A percentile compares a stretch with the other conserved stretches of the same genome.
Conservation (phyloP, 1,140 invertebrate species). For the Drosophila kohkoa region DNA sequence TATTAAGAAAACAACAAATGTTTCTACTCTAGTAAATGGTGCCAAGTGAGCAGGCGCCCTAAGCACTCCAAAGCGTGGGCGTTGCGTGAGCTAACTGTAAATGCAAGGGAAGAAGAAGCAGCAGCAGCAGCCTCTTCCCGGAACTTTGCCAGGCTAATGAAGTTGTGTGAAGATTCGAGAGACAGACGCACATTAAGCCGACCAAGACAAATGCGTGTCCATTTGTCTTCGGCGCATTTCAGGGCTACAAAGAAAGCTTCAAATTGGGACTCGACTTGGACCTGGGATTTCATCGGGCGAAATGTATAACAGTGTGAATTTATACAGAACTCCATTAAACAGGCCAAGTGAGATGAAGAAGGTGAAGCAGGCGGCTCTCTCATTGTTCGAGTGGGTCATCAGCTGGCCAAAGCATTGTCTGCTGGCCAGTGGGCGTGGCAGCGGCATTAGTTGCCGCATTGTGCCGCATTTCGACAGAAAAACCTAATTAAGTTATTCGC, state of each 20-base stretch:
- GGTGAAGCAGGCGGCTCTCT: no score
- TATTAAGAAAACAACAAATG: not conserved
- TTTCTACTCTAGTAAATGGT: not conserved
- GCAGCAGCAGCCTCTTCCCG: constrained; percentile 37
- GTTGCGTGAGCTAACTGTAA: constrained; percentile 42
- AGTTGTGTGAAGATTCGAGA: constrained; percentile 42
- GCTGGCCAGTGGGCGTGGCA: constrained; percentile 44
- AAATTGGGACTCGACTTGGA: constrained; percentile 35
- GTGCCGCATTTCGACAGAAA: constrained; percentile 48
- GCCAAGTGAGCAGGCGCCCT: constrained; percentile 6
- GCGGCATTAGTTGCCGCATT: constrained; percentile 46
- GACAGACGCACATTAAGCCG: constrained; percentile 73
- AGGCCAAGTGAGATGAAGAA: not conserved
- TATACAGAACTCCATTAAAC: constrained; percentile 41
- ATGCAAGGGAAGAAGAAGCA: not conserved
- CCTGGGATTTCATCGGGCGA: constrained; percentile 31
- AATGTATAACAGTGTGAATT: constrained; percentile 50
- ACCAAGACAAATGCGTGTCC: constrained; percentile 65
- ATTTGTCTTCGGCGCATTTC: constrained; percentile 61
- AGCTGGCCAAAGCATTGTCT: not conserved
- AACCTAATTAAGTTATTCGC: constrained; percentile 49
- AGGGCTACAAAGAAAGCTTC: constrained; percentile 46
- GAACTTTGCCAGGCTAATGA: constrained; percentile 63
- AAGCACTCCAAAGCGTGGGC: constrained; percentile 19
- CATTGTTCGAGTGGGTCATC: no score